Evolutionary conservation across 2,113 vertebrate species (phyloP).

Genomic region (Tenrec ecaudatus): DNA sequence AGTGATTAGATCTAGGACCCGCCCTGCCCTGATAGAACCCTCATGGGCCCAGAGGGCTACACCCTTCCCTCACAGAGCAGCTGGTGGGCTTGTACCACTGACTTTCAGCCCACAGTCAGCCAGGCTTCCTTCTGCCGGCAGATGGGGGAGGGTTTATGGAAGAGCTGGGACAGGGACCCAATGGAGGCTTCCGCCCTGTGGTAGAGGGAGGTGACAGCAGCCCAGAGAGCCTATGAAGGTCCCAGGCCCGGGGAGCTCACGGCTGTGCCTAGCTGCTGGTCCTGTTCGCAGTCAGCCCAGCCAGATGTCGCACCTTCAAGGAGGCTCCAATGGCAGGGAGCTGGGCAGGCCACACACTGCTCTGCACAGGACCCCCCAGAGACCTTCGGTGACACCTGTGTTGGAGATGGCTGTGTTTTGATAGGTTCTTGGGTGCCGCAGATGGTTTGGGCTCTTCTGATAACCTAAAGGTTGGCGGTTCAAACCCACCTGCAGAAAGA

Average conservation of each 20-base stretch:
- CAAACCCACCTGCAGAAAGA: background rate
- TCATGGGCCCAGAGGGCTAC: background rate
- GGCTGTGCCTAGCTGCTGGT: background rate
- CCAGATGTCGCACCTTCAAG: background rate
- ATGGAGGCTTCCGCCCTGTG: background rate
- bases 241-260: rapidly evolving
- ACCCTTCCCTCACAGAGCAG: background rate
- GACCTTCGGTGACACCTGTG: background rate
- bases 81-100: background rate
- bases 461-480: background rate
- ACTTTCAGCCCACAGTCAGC: background rate
- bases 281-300: background rate
- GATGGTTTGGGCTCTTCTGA: background rate
- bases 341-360: background rate
- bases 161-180: background rate
- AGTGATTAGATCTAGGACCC: background rate
- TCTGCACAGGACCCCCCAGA: background rate
- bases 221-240: background rate
- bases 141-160: background rate
- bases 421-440: background rate
- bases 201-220: rapidly evolving
- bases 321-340: background rate
- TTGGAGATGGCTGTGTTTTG: background rate
- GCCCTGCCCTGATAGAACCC: background rate
- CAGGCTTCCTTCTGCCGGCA: background rate